Percentiles rank a stretch among this genome's conserved stretches.
Conservation (phyloP, 2,797 vertebrate genomes). For the Thaleichthys pacificus region DNA sequence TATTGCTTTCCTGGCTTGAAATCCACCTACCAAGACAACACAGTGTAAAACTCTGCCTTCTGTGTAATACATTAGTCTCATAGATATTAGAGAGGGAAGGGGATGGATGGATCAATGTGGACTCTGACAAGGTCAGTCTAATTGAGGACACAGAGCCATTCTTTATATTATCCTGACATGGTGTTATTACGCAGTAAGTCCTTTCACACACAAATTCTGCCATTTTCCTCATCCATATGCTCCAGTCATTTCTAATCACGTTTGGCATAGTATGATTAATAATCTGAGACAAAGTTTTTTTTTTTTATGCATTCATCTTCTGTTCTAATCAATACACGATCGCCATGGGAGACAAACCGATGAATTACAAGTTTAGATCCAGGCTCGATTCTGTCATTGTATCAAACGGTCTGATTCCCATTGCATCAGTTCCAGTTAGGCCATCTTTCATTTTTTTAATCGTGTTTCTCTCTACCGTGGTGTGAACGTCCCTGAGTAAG, state of each 20-base stretch:
- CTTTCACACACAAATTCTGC: no score
- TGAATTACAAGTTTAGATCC: neutral
- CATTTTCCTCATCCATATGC: no score
- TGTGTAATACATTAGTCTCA: conserved; percentile 67
- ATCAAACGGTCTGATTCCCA: neutral
- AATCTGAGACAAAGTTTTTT: neutral
- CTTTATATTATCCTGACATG: neutral
- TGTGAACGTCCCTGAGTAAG: neutral
- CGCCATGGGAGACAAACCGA: neutral
- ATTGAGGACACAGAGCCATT: conserved; percentile 38
- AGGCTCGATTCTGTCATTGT: neutral
- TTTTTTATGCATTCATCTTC: neutral
- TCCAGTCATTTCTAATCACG: no score
- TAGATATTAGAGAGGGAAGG: conserved; percentile 59
- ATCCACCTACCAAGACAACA: conserved; percentile 53
- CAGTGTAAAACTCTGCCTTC: conserved; percentile 43
- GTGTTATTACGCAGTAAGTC: no score
- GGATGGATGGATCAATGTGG: conserved; percentile 65
- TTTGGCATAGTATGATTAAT: neutral
- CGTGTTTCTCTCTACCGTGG: neutral
- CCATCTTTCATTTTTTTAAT: neutral
- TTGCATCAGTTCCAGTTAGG: neutral
- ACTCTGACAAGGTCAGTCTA: conserved; percentile 64
- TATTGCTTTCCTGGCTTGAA: conserved; percentile 50
- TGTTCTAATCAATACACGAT: neutral